A percentile compares a stretch with the other conserved stretches of the same genome.
Conservation (phyloP, 2,113 vertebrate species). For the Crotalus helleri region DNA sequence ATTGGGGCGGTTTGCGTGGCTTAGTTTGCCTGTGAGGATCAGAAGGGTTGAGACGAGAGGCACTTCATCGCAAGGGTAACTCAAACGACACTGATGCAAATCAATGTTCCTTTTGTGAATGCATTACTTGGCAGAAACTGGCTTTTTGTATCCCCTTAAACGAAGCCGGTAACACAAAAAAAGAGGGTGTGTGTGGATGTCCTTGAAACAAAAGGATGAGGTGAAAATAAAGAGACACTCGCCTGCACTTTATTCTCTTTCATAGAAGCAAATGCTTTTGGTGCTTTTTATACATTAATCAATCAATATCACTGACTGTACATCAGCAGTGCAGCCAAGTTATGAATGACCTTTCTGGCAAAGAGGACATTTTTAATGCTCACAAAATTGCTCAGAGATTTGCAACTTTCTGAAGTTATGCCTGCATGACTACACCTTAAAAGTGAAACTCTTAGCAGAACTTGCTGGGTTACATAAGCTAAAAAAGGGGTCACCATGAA, state of each 20-base stretch:
- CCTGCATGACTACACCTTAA: slow-evolving; percentile 86
- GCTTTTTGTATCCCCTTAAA: slow-evolving; percentile 91
- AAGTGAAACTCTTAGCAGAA: slow-evolving; percentile 77
- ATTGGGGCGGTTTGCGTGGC: slow-evolving; percentile 60
- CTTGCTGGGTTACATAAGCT: slow-evolving; percentile 74
- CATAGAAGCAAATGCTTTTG: slow-evolving; percentile 98
- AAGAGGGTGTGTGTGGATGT: slow-evolving; percentile 60
- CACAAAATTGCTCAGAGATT: slow-evolving; percentile 91
- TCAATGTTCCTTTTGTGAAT: slow-evolving; percentile 93
- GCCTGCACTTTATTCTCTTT: slow-evolving; percentile 90
- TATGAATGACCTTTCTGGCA: slow-evolving; percentile 99
- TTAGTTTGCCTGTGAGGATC: slow-evolving; percentile 65
- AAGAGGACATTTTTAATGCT: slow-evolving; percentile 96
- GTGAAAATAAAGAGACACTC: slow-evolving; percentile 89
- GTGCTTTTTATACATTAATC: slow-evolving; percentile 99
- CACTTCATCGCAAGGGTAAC: slow-evolving; percentile 90
- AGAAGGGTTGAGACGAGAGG: slow-evolving; percentile 88
- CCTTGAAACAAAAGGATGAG: slow-evolving; percentile 95
- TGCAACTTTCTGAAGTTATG: slow-evolving; percentile 88
- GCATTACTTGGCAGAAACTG: slow-evolving; percentile 96
- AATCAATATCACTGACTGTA: slow-evolving; percentile 99
- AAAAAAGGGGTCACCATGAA: slow-evolving; percentile 43
- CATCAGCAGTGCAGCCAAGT: slow-evolving; percentile 94
- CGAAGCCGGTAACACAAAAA: slow-evolving; percentile 76
- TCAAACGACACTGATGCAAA: slow-evolving; percentile 96